Base-by-base conservation (phyloP, 2,797 vertebrate species). In the Erithacus rubecula region DNA sequence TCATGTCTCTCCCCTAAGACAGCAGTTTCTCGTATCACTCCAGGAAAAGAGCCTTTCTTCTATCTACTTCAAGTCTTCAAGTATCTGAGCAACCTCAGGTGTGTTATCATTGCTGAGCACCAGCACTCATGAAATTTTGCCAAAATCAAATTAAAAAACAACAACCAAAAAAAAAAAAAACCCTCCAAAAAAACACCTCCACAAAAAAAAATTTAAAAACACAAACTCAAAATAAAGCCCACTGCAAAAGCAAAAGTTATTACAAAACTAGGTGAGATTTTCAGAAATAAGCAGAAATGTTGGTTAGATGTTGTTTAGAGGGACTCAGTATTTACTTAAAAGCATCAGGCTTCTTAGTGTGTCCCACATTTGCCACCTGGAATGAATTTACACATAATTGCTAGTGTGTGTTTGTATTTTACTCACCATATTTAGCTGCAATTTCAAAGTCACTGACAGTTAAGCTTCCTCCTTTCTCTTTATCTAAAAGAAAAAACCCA, bases 381-480 rank as follows among this genome's bases (percentile, higher is more conserved):
- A 63, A 63, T 27, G 37, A 53, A 76, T 39, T 67, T 34, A 70
- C 19, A 83, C 23, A 59, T 23, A 76, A 32, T 43, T 55, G 60
- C 16, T 18, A n/a, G 32, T 23, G 10, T 29, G 23, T 26, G 22
- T 53, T 53, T 43, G 36, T 39, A 44, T 79, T 76, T 86, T 46
- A 95, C 98, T 98, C 94, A 99, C 99, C 98, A 16, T 97, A 98
- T 91, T 98, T 98, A 65, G 99, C 99, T 34, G 98, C 98, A 6
- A 97, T 94, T 30, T 98, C 97, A 94, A 99, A 99, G 92, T 99
- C 98, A 11, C 85, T 85, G 2, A 99, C 98, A 27, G 43, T 91
- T 46, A 99, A 87, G 68, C 92, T 97, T 83, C 99, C 99, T 85
- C 98, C 99, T 14, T 75, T 93, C 64, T 97, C 97, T 53, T 98